Base-by-base conservation (phyloP, 2,113 vertebrate genomes). In the Burhinus oedicnemus region DNA sequence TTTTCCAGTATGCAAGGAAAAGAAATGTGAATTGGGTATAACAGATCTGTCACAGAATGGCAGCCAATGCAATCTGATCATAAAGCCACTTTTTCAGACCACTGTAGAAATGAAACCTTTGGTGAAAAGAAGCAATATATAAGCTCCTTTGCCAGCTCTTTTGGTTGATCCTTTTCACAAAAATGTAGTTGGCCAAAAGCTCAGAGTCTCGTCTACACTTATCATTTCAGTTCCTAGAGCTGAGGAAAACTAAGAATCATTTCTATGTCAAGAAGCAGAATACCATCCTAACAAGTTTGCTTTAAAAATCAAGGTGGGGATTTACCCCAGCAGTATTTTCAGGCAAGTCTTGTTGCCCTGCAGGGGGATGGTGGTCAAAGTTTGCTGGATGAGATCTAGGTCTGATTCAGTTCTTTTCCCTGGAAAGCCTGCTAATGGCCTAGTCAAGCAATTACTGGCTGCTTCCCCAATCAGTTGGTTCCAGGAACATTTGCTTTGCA, bases 1-100 rank as follows among this genome's bases (percentile, higher is more conserved):
- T 36, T 95, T 97, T 93, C 16, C 8, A 93, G 30, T 65, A 79
- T 61, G 9, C 17, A 93, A 80, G 29, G 14, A 57, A 74, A 87
- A 57, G 1, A 72, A 75, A 51, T 0, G 1, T 57, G 3, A 82
- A 91, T 40, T 79, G 18, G 68, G 3, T 55, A 32, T 42, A 77
- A 58, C 11, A 64, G 5, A 17, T 89, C 27, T 34, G 9, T 49
- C 62, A 65, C 23, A 71, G 40, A 60, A 69, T 49, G 13, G 4
- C 15, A 61, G 15, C 6, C 65, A 81, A 54, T 60, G 42, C 4
- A 74, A 34, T 66, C 14, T 78, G 42, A 54, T 54, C 29, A 64
- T 55, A 78, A 84, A 87, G 8, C 0, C 12, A 29, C 2, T 68
- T 78, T 74, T 78, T 58, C 32, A 75, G 22, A 44, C 3, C 11